Evolutionary conservation across 1,140 invertebrate genomes (phyloP).

Genomic region (Caenorhabditis elegans): WBcel235 BX284606.5:11605501-11606000

Average conservation of each 20-base stretch:
- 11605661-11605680: conserved; percentile 30
- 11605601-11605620: conserved; percentile 30
- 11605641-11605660: conserved; percentile 29
- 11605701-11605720: not conserved
- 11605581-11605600: conserved; percentile 12
- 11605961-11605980: not conserved
- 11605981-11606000: conserved; percentile 12
- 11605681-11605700: conserved; percentile 7
- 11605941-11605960: conserved; percentile 1
- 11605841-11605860: no score
- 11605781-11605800: not conserved
- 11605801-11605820: no score
- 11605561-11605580: no score
- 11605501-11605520: no score
- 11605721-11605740: not conserved
- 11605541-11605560: not conserved
- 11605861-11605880: not conserved
- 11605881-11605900: conserved; percentile 19
- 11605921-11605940: not conserved
- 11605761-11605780: not conserved
- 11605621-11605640: conserved; percentile 32
- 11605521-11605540: no score
- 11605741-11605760: not conserved
- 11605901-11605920: not conserved
- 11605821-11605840: no score